phyloP scores from a whole-genome alignment of 2,797 vertebrate species.

The Semotilus atromaculatus region DNA sequence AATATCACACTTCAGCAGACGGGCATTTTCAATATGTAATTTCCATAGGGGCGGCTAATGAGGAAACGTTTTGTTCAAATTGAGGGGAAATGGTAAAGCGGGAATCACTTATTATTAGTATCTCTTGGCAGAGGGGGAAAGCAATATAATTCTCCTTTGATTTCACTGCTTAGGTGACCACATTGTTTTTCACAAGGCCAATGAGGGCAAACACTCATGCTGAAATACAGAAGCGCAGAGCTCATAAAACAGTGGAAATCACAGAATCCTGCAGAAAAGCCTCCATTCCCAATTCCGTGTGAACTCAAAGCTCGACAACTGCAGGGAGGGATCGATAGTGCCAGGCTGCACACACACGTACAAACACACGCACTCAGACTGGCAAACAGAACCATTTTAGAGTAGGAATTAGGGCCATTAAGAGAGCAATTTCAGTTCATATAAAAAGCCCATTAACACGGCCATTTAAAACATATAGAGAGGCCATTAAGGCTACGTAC shows the following conservation, averaged over 20 bases:
- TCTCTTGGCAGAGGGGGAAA: conserved; percentile 34
- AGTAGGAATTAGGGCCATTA: conserved; percentile 69
- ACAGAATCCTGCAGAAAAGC: conserved; percentile 80
- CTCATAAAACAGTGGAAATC: conserved; percentile 81
- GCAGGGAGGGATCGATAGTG: conserved; percentile 76
- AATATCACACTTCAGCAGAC: conserved; percentile 60
- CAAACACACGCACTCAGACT: conserved; percentile 39
- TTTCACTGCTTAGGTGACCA: conserved; percentile 55
- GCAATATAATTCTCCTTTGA: conserved; percentile 39
- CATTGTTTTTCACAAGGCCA: conserved; percentile 36
- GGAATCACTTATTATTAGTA: conserved; percentile 22
- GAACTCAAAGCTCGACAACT: conserved; percentile 64
- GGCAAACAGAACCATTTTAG: conserved; percentile 72
- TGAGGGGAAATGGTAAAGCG: conserved; percentile 45
- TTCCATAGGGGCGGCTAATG: conserved; percentile 56
- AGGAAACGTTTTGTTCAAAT: conserved; percentile 54
- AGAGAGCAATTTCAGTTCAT: conserved; percentile 65
- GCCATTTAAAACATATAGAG: conserved; percentile 74
- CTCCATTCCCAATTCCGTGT: conserved; percentile 61
- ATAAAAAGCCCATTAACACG: conserved; percentile 68
- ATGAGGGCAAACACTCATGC: conserved; percentile 36
- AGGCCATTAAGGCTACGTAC: conserved; percentile 64
- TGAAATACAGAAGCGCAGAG: conserved; percentile 51
- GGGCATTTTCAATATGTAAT: conserved; percentile 47
- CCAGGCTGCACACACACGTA: conserved; percentile 43